A percentile compares a stretch with the other conserved stretches of the same genome.
Conservation (phyloP, 2,797 vertebrate species). For the Brachymystax lenok region DNA sequence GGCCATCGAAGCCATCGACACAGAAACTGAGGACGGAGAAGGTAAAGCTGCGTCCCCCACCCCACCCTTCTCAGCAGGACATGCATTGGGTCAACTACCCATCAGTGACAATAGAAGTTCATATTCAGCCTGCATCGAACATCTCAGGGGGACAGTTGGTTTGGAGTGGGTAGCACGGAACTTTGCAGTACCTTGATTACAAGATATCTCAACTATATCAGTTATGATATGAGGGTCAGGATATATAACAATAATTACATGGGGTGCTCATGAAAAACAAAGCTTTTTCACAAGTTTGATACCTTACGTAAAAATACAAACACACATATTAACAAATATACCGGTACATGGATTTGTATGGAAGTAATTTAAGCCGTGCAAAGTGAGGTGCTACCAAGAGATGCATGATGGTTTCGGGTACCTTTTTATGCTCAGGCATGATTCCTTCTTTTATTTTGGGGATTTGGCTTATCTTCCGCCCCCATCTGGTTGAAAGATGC, state of each 20-base stretch:
- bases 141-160: slow-evolving; percentile 21
- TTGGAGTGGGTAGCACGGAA: slow-evolving; percentile 30
- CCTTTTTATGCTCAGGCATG: slow-evolving; percentile 45
- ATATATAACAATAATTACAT: neutral
- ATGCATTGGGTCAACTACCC: slow-evolving; percentile 16
- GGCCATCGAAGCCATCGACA: slow-evolving; percentile 86
- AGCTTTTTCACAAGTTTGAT: neutral
- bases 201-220: neutral
- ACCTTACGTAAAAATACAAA: neutral
- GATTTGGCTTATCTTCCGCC: slow-evolving; percentile 60
- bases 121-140: slow-evolving; percentile 26
- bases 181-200: slow-evolving; percentile 37
- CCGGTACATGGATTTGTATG: slow-evolving; percentile 19
- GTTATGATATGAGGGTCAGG: neutral
- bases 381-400: slow-evolving; percentile 56
- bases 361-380: slow-evolving; percentile 32
- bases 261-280: neutral
- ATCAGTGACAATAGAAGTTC: slow-evolving; percentile 26
- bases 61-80: slow-evolving; percentile 36
- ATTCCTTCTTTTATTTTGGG: slow-evolving; percentile 51
- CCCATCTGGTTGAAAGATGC: slow-evolving; percentile 55
- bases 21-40: slow-evolving; percentile 78
- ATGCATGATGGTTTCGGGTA: slow-evolving; percentile 65
- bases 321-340: neutral
- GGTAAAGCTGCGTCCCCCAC: slow-evolving; percentile 71